Evolutionary conservation across 2,113 vertebrate species (phyloP).

Genomic region (Formicarius rufipectus): DNA sequence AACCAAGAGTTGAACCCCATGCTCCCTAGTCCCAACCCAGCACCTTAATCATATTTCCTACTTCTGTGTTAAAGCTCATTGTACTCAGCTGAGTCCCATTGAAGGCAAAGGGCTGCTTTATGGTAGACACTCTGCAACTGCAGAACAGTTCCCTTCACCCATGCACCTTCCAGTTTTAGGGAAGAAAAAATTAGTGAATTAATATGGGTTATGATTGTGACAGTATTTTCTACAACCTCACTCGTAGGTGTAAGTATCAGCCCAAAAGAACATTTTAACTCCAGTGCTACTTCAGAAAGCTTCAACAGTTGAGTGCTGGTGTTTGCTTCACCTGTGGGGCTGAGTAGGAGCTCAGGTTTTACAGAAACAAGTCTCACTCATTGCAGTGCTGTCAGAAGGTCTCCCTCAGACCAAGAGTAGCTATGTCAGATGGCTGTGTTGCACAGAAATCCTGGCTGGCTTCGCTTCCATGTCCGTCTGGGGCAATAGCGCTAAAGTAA

Average conservation of each 20-base stretch:
- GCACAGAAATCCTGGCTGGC: neutral
- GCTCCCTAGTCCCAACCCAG: neutral
- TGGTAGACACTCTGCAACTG: neutral
- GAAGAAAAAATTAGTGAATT: neutral
- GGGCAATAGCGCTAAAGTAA: neutral
- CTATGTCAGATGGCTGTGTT: neutral
- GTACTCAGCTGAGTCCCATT: neutral
- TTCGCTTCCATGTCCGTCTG: neutral
- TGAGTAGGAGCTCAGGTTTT: neutral
- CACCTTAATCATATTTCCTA: neutral
- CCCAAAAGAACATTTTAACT: neutral
- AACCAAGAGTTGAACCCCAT: neutral
- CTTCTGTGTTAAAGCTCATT: neutral
- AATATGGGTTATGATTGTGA: neutral
- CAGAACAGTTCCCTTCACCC: neutral
- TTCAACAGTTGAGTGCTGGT: neutral
- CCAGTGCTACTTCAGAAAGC: neutral
- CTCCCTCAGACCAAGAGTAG: neutral
- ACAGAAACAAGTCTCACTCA: accelerated
- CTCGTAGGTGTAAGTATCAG: neutral
- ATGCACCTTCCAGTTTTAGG: neutral
- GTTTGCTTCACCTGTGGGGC: neutral
- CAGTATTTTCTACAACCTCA: neutral
- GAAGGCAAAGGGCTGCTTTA: neutral
- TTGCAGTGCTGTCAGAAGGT: neutral